These are phyloP conservation scores for Tokudaia tokunoshimensis DNA, from an alignment of 2,797 vertebrate species.

Conservation along the genomic window DNA sequence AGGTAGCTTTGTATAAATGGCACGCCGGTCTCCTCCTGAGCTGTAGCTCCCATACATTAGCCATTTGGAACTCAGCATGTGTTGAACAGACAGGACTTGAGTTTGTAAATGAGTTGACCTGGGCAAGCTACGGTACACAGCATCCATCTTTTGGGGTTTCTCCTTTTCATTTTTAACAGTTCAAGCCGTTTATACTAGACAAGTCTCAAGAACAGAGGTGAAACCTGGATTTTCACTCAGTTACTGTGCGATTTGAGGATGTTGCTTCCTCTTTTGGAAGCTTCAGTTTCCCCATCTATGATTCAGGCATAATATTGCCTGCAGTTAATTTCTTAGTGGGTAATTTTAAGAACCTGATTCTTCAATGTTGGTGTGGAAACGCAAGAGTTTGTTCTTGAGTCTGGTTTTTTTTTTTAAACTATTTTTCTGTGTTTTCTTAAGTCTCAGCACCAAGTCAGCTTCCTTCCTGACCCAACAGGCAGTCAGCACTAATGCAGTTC, in stretches of 20 bases:
- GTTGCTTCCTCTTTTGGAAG: neutral
- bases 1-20: neutral
- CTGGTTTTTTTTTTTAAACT: neutral
- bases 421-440: slow-evolving; percentile 10
- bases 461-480: neutral
- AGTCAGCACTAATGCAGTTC: neutral
- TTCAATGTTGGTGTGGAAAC: neutral
- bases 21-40: neutral
- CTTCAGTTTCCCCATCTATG: neutral
- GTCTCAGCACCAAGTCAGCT: neutral
- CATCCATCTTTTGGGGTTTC: neutral
- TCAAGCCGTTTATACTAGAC: accelerated
- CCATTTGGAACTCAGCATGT: neutral
- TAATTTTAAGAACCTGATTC: neutral
- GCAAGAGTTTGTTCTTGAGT: neutral
- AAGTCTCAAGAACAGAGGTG: neutral
- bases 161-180: neutral
- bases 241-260: neutral
- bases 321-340: neutral
- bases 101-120: neutral
- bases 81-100: neutral
- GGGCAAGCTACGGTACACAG: neutral
- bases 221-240: neutral
- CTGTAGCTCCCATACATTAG: neutral
- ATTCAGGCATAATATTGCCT: neutral